Conservation (phyloP, 2,797 vertebrate genomes). For the Salarias fasciatus region DNA sequence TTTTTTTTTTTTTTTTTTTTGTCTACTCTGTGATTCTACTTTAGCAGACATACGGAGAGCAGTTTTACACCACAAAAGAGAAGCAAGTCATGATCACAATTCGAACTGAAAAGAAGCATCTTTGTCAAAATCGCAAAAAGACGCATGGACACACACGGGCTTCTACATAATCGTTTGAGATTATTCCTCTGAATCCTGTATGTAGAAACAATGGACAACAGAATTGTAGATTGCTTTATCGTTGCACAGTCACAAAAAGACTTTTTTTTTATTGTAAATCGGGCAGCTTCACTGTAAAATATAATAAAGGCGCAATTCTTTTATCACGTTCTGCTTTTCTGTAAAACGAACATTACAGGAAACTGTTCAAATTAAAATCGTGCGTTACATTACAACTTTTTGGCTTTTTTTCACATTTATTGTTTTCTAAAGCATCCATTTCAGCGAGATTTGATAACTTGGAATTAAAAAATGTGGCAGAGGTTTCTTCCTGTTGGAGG, state of each 20-base stretch:
- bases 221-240: slow-evolving; percentile 5
- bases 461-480: too few relatives aligned
- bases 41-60: slow-evolving; percentile 59
- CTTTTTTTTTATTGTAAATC: not conserved
- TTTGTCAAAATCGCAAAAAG: slow-evolving; percentile 41
- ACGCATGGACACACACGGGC: slow-evolving; percentile 5
- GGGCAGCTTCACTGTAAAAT: too few relatives aligned
- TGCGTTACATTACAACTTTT: too few relatives aligned
- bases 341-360: not conserved
- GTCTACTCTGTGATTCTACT: slow-evolving; percentile 69
- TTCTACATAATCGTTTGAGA: not conserved
- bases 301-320: too few relatives aligned
- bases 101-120: slow-evolving; percentile 13
- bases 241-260: not conserved
- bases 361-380: slow-evolving; percentile 2
- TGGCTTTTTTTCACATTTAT: too few relatives aligned
- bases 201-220: slow-evolving; percentile 10
- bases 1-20: slow-evolving; percentile 45
- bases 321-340: not conserved
- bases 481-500: too few relatives aligned
- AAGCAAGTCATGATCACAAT: slow-evolving; percentile 45
- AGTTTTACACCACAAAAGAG: slow-evolving; percentile 35
- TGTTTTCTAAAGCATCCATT: too few relatives aligned
- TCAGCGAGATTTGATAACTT: too few relatives aligned
- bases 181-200: slow-evolving; percentile 11